A percentile compares a stretch with the other conserved stretches of the same genome.
Evolutionary conservation across 2,797 vertebrate species (phyloP).

Genomic region (Sebastes jordani): DNA sequence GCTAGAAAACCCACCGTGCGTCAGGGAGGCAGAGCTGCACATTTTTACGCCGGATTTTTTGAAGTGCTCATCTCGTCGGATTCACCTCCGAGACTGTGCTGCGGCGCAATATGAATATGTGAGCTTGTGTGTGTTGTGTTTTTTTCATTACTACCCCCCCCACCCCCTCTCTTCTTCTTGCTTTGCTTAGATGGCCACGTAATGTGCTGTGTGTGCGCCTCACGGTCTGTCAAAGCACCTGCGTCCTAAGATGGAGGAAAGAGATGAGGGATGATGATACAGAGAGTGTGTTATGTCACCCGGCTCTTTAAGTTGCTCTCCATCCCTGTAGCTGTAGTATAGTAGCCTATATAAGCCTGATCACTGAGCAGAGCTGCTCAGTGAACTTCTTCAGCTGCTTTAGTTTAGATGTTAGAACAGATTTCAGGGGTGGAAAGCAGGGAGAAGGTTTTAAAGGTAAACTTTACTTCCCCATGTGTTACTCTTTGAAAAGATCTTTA

Average conservation of each 20-base stretch:
- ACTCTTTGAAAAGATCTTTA: neutral
- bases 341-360: neutral
- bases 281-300: conserved; percentile 55
- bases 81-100: neutral
- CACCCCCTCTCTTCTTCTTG: neutral
- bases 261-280: conserved; percentile 69
- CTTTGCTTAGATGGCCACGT: conserved; percentile 70
- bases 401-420: neutral
- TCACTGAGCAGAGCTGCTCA: neutral
- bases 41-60: neutral
- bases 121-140: conserved; percentile 23
- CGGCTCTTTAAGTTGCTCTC: conserved; percentile 38
- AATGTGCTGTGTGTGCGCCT: conserved; percentile 59
- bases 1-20: conserved; percentile 6
- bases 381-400: conserved; percentile 23
- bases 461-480: neutral
- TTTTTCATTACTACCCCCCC: neutral
- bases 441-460: neutral
- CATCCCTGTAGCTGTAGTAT: neutral
- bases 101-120: conserved; percentile 6
- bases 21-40: neutral
- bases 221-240: conserved; percentile 80
- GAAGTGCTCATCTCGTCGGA: conserved; percentile 21
- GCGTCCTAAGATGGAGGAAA: conserved; percentile 86
- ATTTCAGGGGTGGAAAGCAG: neutral